These are phyloP conservation scores for Equus quagga DNA, from an alignment of 2,113 vertebrate genomes.

Conservation along the genomic window DNA sequence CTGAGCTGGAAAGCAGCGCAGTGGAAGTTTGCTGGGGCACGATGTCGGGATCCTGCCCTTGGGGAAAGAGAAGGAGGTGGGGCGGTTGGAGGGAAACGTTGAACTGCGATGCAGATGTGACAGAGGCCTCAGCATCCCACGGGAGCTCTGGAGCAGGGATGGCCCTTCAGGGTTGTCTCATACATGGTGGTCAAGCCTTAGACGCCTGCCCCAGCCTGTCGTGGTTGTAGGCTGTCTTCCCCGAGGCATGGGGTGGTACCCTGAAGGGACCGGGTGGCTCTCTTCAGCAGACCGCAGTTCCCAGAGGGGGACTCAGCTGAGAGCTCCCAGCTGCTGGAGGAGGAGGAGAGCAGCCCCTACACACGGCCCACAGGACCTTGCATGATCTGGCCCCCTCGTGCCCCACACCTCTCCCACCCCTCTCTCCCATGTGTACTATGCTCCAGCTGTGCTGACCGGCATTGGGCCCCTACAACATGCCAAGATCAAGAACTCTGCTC, in stretches of 20 bases:
- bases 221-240: background rate
- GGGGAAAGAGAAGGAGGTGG: background rate
- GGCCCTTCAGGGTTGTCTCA: background rate
- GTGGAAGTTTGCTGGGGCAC: background rate
- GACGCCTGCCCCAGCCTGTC: background rate
- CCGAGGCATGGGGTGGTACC: fast-evolving
- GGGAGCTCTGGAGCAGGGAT: background rate
- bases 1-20: background rate
- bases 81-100: fast-evolving
- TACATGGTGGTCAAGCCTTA: background rate
- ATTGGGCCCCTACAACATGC: background rate
- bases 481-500: background rate
- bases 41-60: background rate
- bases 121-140: background rate
- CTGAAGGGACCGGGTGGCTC: background rate
- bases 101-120: fast-evolving
- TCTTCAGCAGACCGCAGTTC: background rate
- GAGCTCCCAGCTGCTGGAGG: background rate
- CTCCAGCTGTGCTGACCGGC: background rate
- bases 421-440: fast-evolving
- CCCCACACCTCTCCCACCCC: background rate
- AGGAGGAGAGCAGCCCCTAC: too few relatives aligned
- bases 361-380: fast-evolving
- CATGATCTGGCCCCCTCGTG: fast-evolving
- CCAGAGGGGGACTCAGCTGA: background rate